Percentiles rank a stretch among this genome's conserved stretches.
These are phyloP conservation scores for Holcopasites calliopsidis DNA, from an alignment of 1,140 invertebrate genomes.

Conservation along the genomic window DNA sequence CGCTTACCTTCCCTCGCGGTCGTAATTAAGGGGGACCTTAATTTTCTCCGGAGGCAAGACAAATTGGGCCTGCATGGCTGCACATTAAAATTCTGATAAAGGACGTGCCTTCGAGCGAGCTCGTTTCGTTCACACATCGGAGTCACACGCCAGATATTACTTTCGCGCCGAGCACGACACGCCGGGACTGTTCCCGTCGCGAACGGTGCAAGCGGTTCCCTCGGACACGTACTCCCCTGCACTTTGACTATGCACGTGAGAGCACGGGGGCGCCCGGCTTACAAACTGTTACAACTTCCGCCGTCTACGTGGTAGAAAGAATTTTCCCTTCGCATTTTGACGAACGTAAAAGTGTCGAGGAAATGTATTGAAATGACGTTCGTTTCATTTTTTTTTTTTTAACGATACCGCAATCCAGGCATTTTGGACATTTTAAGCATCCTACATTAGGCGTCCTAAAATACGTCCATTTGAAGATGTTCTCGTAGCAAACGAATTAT, in stretches of 20 bases:
- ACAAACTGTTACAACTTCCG: conserved; percentile 2
- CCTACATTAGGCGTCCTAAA: too few relatives aligned
- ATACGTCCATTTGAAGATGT: too few relatives aligned
- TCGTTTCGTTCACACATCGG: neutral
- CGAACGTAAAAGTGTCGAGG: too few relatives aligned
- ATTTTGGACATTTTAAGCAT: too few relatives aligned
- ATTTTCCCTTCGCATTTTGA: too few relatives aligned
- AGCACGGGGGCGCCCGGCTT: neutral
- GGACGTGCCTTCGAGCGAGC: neutral
- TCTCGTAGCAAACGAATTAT: too few relatives aligned
- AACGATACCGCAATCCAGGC: too few relatives aligned
- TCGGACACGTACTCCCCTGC: neutral
- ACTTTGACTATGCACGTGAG: conserved; percentile 12
- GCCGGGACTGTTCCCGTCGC: neutral
- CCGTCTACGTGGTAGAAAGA: neutral
- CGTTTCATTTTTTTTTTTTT: too few relatives aligned
- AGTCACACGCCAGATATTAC: conserved; percentile 16
- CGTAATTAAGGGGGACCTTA: neutral
- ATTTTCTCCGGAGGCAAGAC: neutral
- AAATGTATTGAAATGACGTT: too few relatives aligned
- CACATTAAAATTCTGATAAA: conserved; percentile 1
- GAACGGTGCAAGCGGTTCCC: neutral
- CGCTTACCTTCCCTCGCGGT: neutral
- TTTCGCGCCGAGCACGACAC: neutral
- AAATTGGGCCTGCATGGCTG: neutral